Evolutionary conservation across 2,113 vertebrate species (phyloP).

Genomic region (Phalacrocorax brasilianus): DNA sequence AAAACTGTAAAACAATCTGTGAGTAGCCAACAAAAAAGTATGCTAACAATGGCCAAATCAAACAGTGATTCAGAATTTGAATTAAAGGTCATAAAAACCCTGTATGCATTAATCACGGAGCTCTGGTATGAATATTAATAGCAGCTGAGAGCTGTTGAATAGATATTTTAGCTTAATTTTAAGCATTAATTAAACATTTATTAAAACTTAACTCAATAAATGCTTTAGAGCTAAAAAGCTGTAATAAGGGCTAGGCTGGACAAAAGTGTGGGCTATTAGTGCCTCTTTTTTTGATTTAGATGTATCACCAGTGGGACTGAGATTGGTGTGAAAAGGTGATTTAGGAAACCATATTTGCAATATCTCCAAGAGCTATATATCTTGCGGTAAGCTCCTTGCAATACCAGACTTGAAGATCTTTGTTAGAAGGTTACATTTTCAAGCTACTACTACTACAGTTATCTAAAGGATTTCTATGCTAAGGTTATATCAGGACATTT

Average conservation of each 20-base stretch:
- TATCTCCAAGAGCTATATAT: background rate
- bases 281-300: background rate
- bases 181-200: slow-evolving; percentile 42
- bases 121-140: slow-evolving; percentile 54
- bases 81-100: slow-evolving; percentile 61
- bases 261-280: background rate
- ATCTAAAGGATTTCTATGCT: background rate
- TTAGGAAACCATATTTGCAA: background rate
- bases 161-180: slow-evolving; percentile 34
- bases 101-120: slow-evolving; percentile 42
- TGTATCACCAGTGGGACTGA: background rate
- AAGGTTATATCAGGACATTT: background rate
- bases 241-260: background rate
- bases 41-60: slow-evolving; percentile 60
- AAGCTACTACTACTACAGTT: background rate
- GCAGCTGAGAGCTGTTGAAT: slow-evolving; percentile 34
- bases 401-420: background rate
- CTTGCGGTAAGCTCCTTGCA: background rate
- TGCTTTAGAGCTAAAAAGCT: background rate
- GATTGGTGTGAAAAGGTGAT: background rate
- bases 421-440: background rate
- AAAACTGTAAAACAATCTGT: slow-evolving; percentile 43
- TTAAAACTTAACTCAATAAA: slow-evolving; percentile 41
- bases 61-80: slow-evolving; percentile 58
- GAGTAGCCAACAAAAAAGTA: slow-evolving; percentile 48